Evolutionary conservation across 2,888 invertebrate genomes (phyloP), one percentile per base, ranked within the genome.

Genomic region (Caenorhabditis wallacei): DNA sequence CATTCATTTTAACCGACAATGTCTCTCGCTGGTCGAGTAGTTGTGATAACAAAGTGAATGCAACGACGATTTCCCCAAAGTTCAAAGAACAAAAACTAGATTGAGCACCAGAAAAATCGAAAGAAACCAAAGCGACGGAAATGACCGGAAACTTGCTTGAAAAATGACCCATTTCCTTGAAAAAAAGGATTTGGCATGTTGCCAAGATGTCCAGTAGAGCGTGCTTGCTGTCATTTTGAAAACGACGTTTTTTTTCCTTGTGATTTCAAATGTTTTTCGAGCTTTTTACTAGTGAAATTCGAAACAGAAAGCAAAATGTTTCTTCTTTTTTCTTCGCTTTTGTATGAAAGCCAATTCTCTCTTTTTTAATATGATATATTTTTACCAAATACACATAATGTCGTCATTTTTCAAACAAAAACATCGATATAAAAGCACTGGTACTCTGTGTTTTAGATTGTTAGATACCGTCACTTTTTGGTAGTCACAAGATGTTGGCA

Each of bases 131-230:
- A n/a, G 20, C 11, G 13, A 22, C 30, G 75, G 68, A 68, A 69
- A 69, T 53, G 40, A 68, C 53, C 51, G 66, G 66, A 66, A 53
- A 40, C 66, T 35, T 13, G 53, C 10, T 1, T 16, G 61, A 53
- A 68, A 76, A 76, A 61, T 30, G 20, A 26, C 8, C 61, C 24
- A 76, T 69, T 76, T 76, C 76, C 68, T 66, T 64, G 53, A 59
- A 46, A 75, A 57, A 53, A 16, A 2, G 26, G 68, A 68, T 76
- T 76, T 76, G 76, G 76, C 76, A 69, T 8, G n/a, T 10, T 40
- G 68, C 76, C 61, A 76, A 69, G 76, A 22, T 5, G 61, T 46
- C 18, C 76, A 22, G 16, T 61, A 35, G 76, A 61, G 76, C 76
- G 69, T 53, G 24, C 53, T 40, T 24, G 26, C 18, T 40, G 26